Evolutionary conservation across 2,888 invertebrate genomes (phyloP), one percentile per base, ranked within the genome.

Genomic region (Panorpa germanica): DNA sequence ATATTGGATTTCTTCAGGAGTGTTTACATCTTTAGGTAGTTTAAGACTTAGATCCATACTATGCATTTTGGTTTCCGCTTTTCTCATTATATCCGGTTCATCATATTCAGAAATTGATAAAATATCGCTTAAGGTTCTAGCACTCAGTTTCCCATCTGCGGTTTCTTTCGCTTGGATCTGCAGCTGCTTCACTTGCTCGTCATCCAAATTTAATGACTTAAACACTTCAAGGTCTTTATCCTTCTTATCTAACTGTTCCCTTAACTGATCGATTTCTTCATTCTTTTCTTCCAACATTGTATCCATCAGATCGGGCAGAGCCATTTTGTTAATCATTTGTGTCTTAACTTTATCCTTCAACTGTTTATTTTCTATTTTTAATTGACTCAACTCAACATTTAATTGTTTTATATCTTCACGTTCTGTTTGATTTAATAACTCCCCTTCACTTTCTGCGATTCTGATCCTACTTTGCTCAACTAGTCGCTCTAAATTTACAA

Each of bases 71-170:
- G 9, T 42, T 5, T 62, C 65, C 1, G 61, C 59, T 33, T 54
- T 49, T 5, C 66, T 53, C 47, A 63, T 63, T 32, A 66, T 58
- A 43, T 71, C 71, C 28, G 67, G 63, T 39, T 74, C 74, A 36
- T 74, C 74, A 35, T 65, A 69, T 39, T 77, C 77, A 0, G 75
- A 68, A 45, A 77, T 69, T 2, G 76, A 76, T 1, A 75, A 59
- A 34, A 77, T 69, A 40, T 76, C 75, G 44, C 73, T 73, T 4
- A 76, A 53, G 0, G 75, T 75, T 22, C 75, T 60, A 1, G 69
- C 76, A 27, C 73, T 72, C 31, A 60, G 59, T 47, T 71, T 73
- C 2, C 55, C 45, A 13, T 61, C 66, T 5, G 57, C 58, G 19
- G 45, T 49, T 20, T 59, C 64, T 35, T 58, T 58, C 56, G 19